A percentile compares a stretch with the other conserved stretches of the same genome.
phyloP scores from a whole-genome alignment of 2,888 invertebrate genomes.

The Euzophera pinguis region DNA sequence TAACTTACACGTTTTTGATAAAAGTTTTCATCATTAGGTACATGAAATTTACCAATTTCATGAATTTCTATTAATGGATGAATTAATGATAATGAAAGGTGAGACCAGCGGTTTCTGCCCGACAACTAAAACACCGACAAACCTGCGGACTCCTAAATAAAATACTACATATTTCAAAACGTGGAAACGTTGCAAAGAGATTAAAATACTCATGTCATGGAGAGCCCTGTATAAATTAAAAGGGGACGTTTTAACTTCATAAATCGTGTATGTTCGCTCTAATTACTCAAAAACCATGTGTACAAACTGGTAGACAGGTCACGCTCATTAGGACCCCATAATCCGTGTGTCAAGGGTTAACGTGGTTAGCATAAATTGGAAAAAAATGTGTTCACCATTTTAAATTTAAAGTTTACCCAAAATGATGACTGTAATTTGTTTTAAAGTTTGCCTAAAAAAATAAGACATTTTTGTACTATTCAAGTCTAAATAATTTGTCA shows the following conservation, averaged over 20 bases:
- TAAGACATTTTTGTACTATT: no score
- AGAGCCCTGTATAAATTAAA: slow-evolving; percentile 28
- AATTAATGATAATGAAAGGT: no score
- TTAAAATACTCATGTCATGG: slow-evolving; percentile 20
- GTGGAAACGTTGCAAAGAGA: slow-evolving; percentile 16
- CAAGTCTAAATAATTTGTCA: no score
- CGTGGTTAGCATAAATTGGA: background rate
- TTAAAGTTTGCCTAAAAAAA: no score
- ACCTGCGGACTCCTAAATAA: background rate
- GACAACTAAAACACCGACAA: no score
- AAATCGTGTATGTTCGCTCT: slow-evolving; percentile 30
- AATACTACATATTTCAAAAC: slow-evolving; percentile 4
- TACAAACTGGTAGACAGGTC: slow-evolving; percentile 29
- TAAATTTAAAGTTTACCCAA: no score
- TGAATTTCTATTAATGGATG: no score
- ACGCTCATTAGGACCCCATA: slow-evolving; percentile 25
- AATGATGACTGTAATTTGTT: no score
- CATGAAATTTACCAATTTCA: no score
- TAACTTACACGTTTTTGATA: no score
- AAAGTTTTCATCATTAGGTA: no score
- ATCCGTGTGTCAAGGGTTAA: background rate
- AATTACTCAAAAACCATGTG: slow-evolving; percentile 37
- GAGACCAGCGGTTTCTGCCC: no score
- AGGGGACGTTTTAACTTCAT: slow-evolving; percentile 27
- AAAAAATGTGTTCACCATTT: background rate